phyloP scores from a whole-genome alignment of 1,140 invertebrate genomes.

The Cephus cinctus region DNA sequence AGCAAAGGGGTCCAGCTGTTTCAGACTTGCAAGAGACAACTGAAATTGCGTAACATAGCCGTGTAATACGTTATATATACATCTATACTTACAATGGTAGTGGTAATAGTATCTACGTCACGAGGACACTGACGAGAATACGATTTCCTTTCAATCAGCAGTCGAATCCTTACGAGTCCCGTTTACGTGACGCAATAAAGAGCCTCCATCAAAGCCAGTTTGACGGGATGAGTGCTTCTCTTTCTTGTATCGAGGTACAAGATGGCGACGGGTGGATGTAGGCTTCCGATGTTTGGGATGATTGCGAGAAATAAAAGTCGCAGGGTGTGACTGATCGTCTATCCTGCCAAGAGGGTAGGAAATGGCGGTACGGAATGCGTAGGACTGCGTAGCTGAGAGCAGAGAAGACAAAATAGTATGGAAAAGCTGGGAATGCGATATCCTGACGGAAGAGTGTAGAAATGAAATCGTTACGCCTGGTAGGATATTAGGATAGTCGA shows the following conservation, averaged over 20 bases:
- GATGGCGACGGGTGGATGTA: constrained; percentile 7
- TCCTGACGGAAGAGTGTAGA: constrained; percentile 14
- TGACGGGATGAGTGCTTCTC: constrained; percentile 2
- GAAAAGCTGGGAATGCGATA: constrained; percentile 7
- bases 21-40: too few relatives aligned
- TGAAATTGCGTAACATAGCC: too few relatives aligned
- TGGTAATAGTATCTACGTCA: too few relatives aligned
- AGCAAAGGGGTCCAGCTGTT: too few relatives aligned
- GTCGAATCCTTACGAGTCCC: constrained; percentile 27
- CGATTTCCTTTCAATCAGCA: constrained; percentile 40
- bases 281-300: constrained; percentile 22
- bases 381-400: constrained; percentile 15
- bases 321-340: constrained; percentile 49
- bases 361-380: constrained; percentile 10
- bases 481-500: constrained; percentile 29
- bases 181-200: constrained; percentile 37
- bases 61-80: too few relatives aligned
- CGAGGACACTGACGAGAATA: too few relatives aligned
- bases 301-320: constrained; percentile 48
- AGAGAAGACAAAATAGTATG: constrained; percentile 9
- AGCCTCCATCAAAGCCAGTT: constrained; percentile 8
- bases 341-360: constrained; percentile 25
- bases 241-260: constrained; percentile 12
- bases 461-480: constrained; percentile 34
- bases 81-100: too few relatives aligned